Base-by-base conservation (phyloP, 1,140 invertebrate genomes). In the Reticulitermes speratus region DNA sequence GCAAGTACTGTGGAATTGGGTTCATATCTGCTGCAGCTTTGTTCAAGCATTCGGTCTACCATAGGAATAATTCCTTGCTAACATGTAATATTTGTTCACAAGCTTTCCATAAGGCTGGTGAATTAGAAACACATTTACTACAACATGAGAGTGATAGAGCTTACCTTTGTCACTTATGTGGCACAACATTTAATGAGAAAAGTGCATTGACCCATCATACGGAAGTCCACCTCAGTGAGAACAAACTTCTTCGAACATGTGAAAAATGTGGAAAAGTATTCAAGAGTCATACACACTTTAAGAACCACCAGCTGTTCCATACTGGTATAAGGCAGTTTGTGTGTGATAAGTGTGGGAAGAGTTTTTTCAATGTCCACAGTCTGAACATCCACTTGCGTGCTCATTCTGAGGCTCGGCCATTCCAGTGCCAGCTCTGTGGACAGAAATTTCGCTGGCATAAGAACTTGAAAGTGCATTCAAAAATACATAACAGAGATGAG, bases 91-190 rank as follows among this genome's bases (percentile, higher is more conserved):
- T 75, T 75, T 75, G 65, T 75, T 75, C 65, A 11, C 65, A 75
- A 75, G 65, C n/a, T 8, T 75, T 75, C n/a, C 65, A 75, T 0
- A 9, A n/a, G 65, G n/a, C 16, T 30, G n/a, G 9, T 75, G 65
- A 75, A 11, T 75, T 75, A 75, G 65, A 75, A 75, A 30, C 7
- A n/a, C 65, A 75, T 75, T 30, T 75, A 75, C n/a, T 8, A 2
- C 3, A 11, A 30, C 65, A 75, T 30, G n/a, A 30, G n/a, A n/a
- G 14, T 30, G n/a, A 75, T 9, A 75, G n/a, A 30, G 12, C 9
- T 6, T 75, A 30, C 65, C 65, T 87, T 48, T 91, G 90, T 86
- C 89, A 90, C 44, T 81, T 88, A 44, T 92, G 91, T 88, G 90
- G 89, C 8, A 90, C 89, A 86, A 88, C 88, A 38, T 91, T 91